phyloP scores from a whole-genome alignment of 2,113 vertebrate genomes.

The Microcebus murinus region DNA sequence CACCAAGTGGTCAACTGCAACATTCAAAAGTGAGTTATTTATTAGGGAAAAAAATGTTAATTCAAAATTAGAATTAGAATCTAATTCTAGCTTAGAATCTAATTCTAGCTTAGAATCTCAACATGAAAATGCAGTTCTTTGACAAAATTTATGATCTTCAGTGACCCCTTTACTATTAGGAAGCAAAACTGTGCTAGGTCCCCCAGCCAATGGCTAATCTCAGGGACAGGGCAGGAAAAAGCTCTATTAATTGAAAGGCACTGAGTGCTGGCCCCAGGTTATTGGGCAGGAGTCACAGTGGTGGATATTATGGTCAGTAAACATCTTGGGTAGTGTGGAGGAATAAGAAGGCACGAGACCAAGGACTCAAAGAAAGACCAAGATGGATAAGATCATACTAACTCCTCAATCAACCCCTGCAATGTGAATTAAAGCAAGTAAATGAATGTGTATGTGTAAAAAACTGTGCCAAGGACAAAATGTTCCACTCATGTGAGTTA shows the following conservation, averaged over 20 bases:
- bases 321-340: neutral
- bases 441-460: neutral
- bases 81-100: too few relatives aligned
- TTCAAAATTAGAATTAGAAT: neutral
- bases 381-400: neutral
- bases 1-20: neutral
- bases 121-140: neutral
- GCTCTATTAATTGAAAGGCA: neutral
- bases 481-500: neutral
- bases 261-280: neutral
- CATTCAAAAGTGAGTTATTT: neutral
- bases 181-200: neutral
- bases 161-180: neutral
- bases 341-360: neutral
- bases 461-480: neutral
- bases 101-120: neutral
- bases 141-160: neutral
- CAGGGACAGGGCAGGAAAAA: neutral
- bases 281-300: neutral
- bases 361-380: neutral
- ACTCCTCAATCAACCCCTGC: neutral
- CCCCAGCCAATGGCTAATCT: neutral
- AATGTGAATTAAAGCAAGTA: neutral
- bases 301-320: fast-evolving
- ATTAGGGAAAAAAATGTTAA: neutral